phyloP scores from a whole-genome alignment of 2,113 vertebrate species.

The Microtus oregoni region DNA sequence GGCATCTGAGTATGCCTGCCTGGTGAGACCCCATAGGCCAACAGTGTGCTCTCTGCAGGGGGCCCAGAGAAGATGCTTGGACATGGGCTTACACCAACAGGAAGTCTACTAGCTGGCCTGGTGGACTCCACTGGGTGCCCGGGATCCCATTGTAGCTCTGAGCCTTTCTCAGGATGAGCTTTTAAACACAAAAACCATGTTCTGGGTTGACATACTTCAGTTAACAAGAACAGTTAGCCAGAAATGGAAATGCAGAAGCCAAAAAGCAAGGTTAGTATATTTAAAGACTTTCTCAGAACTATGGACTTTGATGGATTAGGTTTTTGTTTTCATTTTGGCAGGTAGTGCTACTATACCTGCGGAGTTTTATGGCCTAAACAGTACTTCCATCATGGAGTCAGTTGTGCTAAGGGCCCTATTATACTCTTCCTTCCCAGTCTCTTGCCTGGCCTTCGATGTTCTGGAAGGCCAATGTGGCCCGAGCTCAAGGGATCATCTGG shows the following conservation, averaged over 20 bases:
- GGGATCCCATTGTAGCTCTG: not conserved
- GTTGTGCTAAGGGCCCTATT: not conserved
- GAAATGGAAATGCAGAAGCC: not conserved
- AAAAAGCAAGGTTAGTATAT: not conserved
- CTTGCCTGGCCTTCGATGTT: not conserved
- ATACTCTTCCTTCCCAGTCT: not conserved
- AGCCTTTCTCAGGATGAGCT: not conserved
- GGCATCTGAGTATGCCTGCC: rapidly evolving
- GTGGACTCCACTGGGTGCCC: not conserved
- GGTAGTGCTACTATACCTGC: not conserved
- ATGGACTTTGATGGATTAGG: not conserved
- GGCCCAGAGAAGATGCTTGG: not conserved
- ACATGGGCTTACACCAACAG: not conserved
- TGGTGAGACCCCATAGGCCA: not conserved
- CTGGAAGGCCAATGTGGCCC: not conserved
- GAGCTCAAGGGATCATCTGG: not conserved
- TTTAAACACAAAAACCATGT: not conserved
- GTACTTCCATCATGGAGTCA: not conserved
- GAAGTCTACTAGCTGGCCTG: not conserved
- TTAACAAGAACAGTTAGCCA: not conserved
- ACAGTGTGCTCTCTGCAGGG: not conserved
- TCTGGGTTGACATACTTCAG: not conserved
- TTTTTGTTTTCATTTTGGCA: not conserved
- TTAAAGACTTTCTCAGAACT: too few relatives aligned
- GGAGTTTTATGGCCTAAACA: not conserved